Percentiles rank a stretch among this genome's conserved stretches.
Conservation (phyloP, 2,797 vertebrate species). For the Cirrhinus mrigala region DNA sequence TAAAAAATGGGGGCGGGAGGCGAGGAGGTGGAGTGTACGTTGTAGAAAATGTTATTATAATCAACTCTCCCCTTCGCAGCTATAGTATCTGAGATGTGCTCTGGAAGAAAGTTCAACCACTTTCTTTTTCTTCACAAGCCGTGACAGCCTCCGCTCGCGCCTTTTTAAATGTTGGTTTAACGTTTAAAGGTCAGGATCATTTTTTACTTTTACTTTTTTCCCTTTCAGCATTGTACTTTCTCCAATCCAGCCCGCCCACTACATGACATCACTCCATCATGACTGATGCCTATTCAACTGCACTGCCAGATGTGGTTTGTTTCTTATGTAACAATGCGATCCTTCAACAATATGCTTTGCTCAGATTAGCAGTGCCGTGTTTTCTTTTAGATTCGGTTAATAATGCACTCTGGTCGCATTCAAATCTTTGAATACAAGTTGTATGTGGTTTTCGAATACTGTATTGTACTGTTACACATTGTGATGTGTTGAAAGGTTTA, state of each 20-base stretch:
- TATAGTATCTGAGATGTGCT: conserved; percentile 33
- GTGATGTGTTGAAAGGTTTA: conserved; percentile 21
- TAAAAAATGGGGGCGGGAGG: conserved; percentile 48
- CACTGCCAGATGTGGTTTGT: conserved; percentile 32
- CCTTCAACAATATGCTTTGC: conserved; percentile 27
- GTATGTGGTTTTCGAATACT: background rate
- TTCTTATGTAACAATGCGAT: conserved; percentile 44
- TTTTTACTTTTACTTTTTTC: conserved; percentile 8
- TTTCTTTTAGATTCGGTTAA: conserved; percentile 36
- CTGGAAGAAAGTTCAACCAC: background rate
- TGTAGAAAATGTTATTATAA: conserved; percentile 62
- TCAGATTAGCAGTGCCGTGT: conserved; percentile 20
- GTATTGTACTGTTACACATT: conserved; percentile 20
- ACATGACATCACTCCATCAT: conserved; percentile 39
- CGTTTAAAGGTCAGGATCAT: background rate
- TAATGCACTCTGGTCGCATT: conserved; percentile 20
- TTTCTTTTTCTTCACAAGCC: conserved; percentile 12
- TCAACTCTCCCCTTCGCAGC: conserved; percentile 50
- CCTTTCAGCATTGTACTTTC: conserved; percentile 30
- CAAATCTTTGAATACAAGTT: conserved; percentile 17
- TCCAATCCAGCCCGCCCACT: conserved; percentile 1
- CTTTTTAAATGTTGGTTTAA: conserved; percentile 17
- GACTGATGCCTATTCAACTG: conserved; percentile 32
- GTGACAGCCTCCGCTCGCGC: background rate
- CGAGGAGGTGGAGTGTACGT: conserved; percentile 21